Evolutionary conservation across 2,888 invertebrate genomes (phyloP).

Genomic region (Psylliodes chrysocephalus): DNA sequence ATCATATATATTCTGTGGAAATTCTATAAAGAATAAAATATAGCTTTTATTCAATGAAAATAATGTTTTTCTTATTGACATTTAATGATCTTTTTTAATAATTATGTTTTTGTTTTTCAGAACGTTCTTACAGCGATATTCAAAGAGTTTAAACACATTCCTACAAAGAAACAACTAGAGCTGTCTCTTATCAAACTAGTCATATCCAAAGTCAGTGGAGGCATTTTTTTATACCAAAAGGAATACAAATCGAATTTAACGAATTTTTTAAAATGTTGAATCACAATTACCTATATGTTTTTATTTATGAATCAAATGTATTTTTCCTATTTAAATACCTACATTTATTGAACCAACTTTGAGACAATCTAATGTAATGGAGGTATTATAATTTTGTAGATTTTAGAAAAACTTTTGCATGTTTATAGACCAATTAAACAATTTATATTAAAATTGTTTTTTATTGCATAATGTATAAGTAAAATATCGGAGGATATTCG

Average conservation of each 20-base stretch:
- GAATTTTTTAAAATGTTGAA: neutral
- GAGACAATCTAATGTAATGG: slow-evolving; percentile 35
- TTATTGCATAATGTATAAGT: too few species aligned
- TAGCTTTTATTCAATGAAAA: too few species aligned
- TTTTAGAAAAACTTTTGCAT: slow-evolving; percentile 28
- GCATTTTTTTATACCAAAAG: slow-evolving; percentile 12
- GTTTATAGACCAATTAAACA: slow-evolving; percentile 5
- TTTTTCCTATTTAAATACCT: neutral
- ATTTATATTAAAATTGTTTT: neutral
- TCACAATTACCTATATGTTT: neutral
- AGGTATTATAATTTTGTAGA: slow-evolving; percentile 34
- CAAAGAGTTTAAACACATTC: slow-evolving; percentile 63
- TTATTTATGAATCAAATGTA: neutral
- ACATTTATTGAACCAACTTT: slow-evolving; percentile 21
- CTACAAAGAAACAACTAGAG: neutral
- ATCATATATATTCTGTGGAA: too few species aligned
- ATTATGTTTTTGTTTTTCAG: slow-evolving; percentile 62
- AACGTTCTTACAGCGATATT: slow-evolving; percentile 71
- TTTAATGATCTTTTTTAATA: too few species aligned
- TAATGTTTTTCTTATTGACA: too few species aligned
- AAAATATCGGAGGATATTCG: too few species aligned
- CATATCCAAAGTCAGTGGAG: slow-evolving; percentile 22
- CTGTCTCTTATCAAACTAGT: slow-evolving; percentile 14
- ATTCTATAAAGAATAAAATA: too few species aligned
- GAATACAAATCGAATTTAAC: slow-evolving; percentile 9